Conservation (phyloP, 2,888 invertebrate genomes). For the Lepetodrilus schrolli region DNA sequence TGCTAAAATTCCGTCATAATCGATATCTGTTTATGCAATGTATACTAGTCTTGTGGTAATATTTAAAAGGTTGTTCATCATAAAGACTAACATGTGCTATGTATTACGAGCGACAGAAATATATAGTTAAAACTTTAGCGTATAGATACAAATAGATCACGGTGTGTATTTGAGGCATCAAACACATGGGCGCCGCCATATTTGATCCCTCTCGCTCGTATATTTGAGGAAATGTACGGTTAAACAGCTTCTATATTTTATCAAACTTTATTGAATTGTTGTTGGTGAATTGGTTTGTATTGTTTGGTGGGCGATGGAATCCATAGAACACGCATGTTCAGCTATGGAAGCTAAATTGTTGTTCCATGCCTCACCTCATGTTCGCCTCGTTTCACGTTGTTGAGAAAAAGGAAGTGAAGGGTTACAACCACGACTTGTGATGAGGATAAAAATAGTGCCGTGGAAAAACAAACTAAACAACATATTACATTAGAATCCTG, state of each 20-base stretch:
- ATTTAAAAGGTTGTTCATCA: no score
- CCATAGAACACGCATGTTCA: neutral
- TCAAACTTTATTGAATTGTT: neutral
- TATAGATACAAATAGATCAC: no score
- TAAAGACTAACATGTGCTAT: no score
- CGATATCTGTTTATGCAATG: no score
- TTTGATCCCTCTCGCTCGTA: neutral
- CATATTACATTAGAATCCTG: no score
- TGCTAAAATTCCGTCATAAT: no score
- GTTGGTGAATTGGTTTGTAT: neutral
- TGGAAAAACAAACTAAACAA: no score
- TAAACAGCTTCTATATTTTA: neutral
- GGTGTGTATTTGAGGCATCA: neutral
- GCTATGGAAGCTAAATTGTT: neutral
- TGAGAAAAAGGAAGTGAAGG: conserved; percentile 58
- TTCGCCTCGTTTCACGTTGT: conserved; percentile 61
- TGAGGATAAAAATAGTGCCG: neutral
- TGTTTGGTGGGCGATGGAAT: neutral
- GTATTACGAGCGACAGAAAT: no score
- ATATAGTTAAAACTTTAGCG: no score
- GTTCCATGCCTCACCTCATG: conserved; percentile 54
- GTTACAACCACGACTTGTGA: conserved; percentile 37
- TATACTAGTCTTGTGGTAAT: no score
- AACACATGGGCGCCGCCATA: conserved; percentile 9
- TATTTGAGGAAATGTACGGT: neutral